A percentile compares a stretch with the other conserved stretches of the same genome.
These are phyloP conservation scores for Coregonus sp. DNA, from an alignment of 2,797 vertebrate genomes.

Conservation along the genomic window DNA sequence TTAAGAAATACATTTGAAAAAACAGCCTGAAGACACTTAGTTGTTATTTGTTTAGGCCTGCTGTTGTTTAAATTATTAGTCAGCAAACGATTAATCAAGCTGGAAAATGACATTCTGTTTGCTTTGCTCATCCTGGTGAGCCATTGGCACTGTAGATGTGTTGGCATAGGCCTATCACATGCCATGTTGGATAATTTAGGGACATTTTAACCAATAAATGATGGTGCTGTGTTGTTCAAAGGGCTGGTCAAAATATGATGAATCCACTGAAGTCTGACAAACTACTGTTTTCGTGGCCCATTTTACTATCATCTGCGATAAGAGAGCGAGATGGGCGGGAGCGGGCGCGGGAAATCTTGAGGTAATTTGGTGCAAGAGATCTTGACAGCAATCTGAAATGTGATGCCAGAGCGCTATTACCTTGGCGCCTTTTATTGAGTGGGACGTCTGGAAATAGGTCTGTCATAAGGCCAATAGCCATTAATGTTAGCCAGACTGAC, in stretches of 20 bases:
- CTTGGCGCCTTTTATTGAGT: background rate
- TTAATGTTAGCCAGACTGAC: conserved; percentile 1
- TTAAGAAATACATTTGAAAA: background rate
- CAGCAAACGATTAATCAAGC: background rate
- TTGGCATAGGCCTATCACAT: background rate
- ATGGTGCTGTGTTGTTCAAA: background rate
- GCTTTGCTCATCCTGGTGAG: too few species aligned
- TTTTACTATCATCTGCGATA: background rate
- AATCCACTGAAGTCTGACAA: background rate
- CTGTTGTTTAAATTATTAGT: background rate
- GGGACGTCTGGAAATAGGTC: background rate
- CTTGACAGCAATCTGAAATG: conserved; percentile 14
- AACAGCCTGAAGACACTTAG: background rate
- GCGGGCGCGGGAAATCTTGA: background rate
- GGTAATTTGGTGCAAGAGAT: background rate
- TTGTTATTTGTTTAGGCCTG: background rate
- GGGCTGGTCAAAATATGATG: background rate
- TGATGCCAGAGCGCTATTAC: background rate
- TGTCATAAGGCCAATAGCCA: conserved; percentile 4
- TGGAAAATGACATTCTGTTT: background rate
- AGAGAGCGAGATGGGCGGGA: background rate
- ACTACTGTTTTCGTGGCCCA: background rate
- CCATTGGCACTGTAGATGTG: background rate
- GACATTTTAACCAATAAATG: background rate
- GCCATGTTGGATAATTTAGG: background rate